A percentile compares a stretch with the other conserved stretches of the same genome.
phyloP scores from a whole-genome alignment of 2,888 invertebrate genomes.

The Drosophila anomelani region DNA sequence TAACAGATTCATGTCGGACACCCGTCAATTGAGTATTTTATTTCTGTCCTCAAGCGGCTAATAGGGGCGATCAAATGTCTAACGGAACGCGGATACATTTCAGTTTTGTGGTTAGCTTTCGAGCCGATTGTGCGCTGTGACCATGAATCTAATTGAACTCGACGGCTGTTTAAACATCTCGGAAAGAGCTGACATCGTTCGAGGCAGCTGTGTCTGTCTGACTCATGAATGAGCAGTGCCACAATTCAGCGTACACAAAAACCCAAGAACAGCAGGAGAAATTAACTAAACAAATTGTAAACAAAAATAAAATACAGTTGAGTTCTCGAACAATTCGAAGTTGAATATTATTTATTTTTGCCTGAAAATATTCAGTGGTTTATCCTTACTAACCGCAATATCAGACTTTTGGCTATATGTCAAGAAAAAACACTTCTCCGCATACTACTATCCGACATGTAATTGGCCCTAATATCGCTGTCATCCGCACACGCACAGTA shows the following conservation, averaged over 20 bases:
- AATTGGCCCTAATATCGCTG: conserved; percentile 56
- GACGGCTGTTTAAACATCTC: conserved; percentile 56
- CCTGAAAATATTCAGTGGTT: not conserved
- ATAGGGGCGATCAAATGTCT: conserved; percentile 45
- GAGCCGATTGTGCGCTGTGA: conserved; percentile 11
- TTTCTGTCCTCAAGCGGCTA: conserved; percentile 35
- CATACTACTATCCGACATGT: conserved; percentile 25
- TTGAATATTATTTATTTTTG: not conserved
- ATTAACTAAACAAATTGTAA: conserved; percentile 1
- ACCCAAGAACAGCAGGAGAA: not conserved
- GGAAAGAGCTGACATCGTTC: conserved; percentile 18
- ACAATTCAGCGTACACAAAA: not conserved
- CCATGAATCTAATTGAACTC: conserved; percentile 60
- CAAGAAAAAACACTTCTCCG: conserved; percentile 16
- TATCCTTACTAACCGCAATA: not conserved
- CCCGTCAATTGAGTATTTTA: not conserved
- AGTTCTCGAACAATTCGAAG: not conserved
- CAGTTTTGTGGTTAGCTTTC: conserved; percentile 52
- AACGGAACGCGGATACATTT: conserved; percentile 16
- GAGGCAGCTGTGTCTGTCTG: not conserved
- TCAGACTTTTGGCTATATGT: not conserved
- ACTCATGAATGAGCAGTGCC: conserved; percentile 14
- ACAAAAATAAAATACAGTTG: not conserved
- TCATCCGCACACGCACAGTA: conserved; percentile 37
- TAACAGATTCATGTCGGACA: conserved; percentile 52